A percentile compares a stretch with the other conserved stretches of the same genome.
phyloP scores from a whole-genome alignment of 2,888 invertebrate species.

The Elgonia sp. region DNA sequence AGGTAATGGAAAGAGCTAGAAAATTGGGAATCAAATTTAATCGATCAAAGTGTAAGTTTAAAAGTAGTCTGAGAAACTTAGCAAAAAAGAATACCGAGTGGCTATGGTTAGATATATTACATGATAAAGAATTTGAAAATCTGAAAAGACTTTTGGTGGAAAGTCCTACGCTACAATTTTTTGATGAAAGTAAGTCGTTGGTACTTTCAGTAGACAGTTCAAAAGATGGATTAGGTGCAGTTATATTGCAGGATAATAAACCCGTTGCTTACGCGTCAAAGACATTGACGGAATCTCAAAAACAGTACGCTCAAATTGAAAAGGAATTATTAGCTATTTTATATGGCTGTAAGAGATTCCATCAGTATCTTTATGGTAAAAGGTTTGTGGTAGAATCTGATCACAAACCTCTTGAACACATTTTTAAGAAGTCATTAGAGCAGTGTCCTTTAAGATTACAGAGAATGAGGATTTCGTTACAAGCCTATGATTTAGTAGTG shows the following conservation, averaged over 20 bases:
- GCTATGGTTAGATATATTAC: slow-evolving; percentile 78
- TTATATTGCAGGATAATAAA: slow-evolving; percentile 78
- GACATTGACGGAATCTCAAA: slow-evolving; percentile 65
- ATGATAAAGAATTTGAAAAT: slow-evolving; percentile 75
- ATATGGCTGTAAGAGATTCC: slow-evolving; percentile 76
- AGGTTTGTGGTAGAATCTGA: slow-evolving; percentile 62
- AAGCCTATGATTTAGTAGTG: slow-evolving; percentile 62
- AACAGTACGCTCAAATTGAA: slow-evolving; percentile 73
- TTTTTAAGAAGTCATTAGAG: slow-evolving; percentile 79
- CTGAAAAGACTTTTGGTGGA: slow-evolving; percentile 72
- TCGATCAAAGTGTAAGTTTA: slow-evolving; percentile 65
- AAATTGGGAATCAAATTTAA: slow-evolving; percentile 67
- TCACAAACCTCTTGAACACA: slow-evolving; percentile 69
- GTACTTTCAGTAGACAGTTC: slow-evolving; percentile 58
- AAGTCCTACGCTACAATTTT: slow-evolving; percentile 62
- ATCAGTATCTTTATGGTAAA: slow-evolving; percentile 65
- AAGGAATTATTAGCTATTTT: slow-evolving; percentile 75
- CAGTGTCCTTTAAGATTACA: slow-evolving; percentile 52
- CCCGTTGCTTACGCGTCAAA: slow-evolving; percentile 81
- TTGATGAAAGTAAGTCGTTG: slow-evolving; percentile 40
- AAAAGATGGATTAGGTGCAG: slow-evolving; percentile 67
- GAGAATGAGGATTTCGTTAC: slow-evolving; percentile 51
- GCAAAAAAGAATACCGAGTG: slow-evolving; percentile 77
- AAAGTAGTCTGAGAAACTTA: slow-evolving; percentile 72
- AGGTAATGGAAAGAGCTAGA: slow-evolving; percentile 63